These are phyloP conservation scores for Anolis sagrei DNA, from an alignment of 2,113 vertebrate species.

Conservation along the genomic window DNA sequence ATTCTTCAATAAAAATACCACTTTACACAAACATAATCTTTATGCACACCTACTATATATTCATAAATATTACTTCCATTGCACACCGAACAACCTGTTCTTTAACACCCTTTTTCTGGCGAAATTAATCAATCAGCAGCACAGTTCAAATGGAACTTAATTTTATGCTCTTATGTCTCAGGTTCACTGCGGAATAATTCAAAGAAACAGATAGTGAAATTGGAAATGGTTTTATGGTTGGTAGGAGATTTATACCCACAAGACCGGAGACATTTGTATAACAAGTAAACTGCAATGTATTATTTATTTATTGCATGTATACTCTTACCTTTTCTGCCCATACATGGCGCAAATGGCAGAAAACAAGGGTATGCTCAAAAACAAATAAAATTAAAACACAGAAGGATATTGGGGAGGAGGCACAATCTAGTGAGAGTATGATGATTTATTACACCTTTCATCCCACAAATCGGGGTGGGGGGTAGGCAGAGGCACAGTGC, in stretches of 20 bases:
- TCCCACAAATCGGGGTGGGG: too few relatives aligned
- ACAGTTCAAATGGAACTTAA: conserved; percentile 67
- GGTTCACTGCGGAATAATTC: conserved; percentile 61
- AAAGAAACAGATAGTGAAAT: conserved; percentile 64
- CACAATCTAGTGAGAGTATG: too few relatives aligned
- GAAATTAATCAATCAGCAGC: conserved; percentile 67
- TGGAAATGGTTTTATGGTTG: conserved; percentile 46
- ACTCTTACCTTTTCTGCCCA: background rate
- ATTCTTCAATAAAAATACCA: conserved; percentile 78
- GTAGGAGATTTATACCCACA: background rate
- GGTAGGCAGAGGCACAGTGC: too few relatives aligned
- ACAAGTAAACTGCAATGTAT: background rate
- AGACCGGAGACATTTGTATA: background rate
- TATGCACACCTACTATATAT: conserved; percentile 73
- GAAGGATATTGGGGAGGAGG: background rate
- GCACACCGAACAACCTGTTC: conserved; percentile 61
- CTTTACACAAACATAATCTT: conserved; percentile 76
- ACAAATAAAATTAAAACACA: background rate
- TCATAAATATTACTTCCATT: conserved; percentile 77
- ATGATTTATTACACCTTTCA: too few relatives aligned
- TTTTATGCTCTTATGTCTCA: conserved; percentile 64
- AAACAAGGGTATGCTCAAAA: background rate
- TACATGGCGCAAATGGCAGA: background rate
- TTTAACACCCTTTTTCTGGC: conserved; percentile 61
- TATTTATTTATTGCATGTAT: background rate